These are phyloP conservation scores for Corythaixoides concolor DNA, from an alignment of 2,113 vertebrate genomes.

Conservation along the genomic window DNA sequence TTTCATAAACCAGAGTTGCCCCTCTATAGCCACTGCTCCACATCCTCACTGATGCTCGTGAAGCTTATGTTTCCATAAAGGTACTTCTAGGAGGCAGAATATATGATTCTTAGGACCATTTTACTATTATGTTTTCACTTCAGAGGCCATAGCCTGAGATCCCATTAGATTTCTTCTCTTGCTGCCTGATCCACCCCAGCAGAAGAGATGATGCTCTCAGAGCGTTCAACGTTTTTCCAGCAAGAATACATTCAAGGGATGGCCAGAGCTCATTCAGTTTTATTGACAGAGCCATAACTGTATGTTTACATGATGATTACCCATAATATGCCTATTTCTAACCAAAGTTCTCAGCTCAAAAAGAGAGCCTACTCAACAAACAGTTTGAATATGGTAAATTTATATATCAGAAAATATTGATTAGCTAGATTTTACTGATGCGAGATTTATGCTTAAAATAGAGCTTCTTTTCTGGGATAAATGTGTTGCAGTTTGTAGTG, in stretches of 20 bases:
- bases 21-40: neutral
- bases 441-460: neutral
- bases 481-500: neutral
- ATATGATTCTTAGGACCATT: neutral
- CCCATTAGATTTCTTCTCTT: neutral
- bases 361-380: neutral
- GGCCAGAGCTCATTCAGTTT: neutral
- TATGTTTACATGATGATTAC: neutral
- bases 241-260: neutral
- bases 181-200: neutral
- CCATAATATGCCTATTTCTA: neutral
- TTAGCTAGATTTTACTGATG: constrained; percentile 17
- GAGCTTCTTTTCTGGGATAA: neutral
- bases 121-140: neutral
- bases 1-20: neutral
- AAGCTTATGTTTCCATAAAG: neutral
- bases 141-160: neutral
- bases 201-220: neutral
- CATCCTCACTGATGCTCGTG: neutral
- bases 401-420: neutral
- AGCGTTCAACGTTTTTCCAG: neutral
- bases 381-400: neutral
- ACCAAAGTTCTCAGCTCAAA: neutral
- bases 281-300: neutral
- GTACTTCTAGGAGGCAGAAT: neutral